Conservation (phyloP, 2,797 vertebrate species). For the Brachyalestes nurse region DNA sequence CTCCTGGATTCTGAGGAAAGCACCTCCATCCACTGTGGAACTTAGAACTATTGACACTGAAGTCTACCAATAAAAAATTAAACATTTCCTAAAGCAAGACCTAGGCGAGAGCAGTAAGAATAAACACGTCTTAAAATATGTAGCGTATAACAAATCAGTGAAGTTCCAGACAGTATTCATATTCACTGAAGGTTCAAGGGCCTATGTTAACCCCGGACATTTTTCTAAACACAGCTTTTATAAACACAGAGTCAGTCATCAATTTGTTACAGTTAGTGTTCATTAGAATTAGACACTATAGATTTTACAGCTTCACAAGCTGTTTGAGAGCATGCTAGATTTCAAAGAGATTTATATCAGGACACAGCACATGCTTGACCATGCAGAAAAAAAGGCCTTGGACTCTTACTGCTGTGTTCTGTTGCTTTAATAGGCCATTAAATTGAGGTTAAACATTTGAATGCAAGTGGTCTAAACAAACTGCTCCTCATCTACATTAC, state of each 20-base stretch:
- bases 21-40: background rate
- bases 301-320: conserved; percentile 54
- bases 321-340: conserved; percentile 60
- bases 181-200: conserved; percentile 9
- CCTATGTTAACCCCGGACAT: background rate
- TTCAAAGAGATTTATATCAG: conserved; percentile 63
- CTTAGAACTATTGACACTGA: background rate
- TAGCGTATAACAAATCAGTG: background rate
- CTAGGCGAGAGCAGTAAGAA: background rate
- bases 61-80: too few relatives aligned
- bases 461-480: conserved; percentile 70
- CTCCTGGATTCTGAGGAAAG: background rate
- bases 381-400: conserved; percentile 58
- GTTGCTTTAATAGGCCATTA: conserved; percentile 76
- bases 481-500: conserved; percentile 64
- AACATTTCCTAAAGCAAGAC: too few relatives aligned
- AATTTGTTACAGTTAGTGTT: conserved; percentile 37
- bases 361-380: conserved; percentile 40
- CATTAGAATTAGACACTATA: conserved; percentile 31
- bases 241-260: conserved; percentile 39
- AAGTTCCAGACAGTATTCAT: background rate
- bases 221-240: conserved; percentile 1
- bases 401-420: conserved; percentile 68
- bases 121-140: background rate
- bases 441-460: conserved; percentile 78